Evolutionary conservation across 2,797 vertebrate genomes (phyloP).

Genomic region (Cyclopterus lumpus): DNA sequence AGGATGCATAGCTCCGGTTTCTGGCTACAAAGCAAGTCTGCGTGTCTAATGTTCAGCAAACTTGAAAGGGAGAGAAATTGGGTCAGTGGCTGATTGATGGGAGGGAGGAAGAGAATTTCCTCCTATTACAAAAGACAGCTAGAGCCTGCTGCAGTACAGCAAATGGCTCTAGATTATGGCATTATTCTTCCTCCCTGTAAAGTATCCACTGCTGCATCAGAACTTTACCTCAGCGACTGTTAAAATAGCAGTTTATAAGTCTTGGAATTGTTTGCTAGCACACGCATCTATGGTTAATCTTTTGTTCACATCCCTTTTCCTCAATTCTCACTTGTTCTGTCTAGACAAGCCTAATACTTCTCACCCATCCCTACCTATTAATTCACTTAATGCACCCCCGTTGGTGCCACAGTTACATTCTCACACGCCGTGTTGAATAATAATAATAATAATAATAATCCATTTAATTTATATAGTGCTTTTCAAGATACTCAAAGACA

Average conservation of each 20-base stretch:
- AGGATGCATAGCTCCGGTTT: constrained; percentile 30
- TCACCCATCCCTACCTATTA: constrained; percentile 17
- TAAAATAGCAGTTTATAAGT: constrained; percentile 3
- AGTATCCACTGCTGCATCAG: constrained; percentile 22
- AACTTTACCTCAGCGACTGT: constrained; percentile 12
- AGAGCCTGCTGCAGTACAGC: constrained; percentile 37
- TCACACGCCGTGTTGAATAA: constrained; percentile 19
- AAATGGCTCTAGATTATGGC: constrained; percentile 12
- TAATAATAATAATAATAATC: too few relatives aligned
- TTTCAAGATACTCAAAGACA: too few relatives aligned
- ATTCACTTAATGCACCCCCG: constrained; percentile 26
- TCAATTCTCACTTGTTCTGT: constrained; percentile 27
- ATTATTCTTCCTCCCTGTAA: constrained; percentile 14
- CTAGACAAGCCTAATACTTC: constrained; percentile 29
- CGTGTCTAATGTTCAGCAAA: constrained; percentile 52
- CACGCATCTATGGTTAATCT: constrained; percentile 12
- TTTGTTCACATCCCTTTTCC: constrained; percentile 14
- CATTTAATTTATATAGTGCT: too few relatives aligned
- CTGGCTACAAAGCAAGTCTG: constrained; percentile 31
- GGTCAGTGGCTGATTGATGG: constrained; percentile 58
- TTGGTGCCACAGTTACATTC: constrained; percentile 19
- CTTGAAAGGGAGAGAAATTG: constrained; percentile 66
- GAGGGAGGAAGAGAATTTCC: constrained; percentile 37
- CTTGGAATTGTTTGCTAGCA: neutral
- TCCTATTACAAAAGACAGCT: constrained; percentile 41